These are phyloP conservation scores for Halichoerus grypus DNA, from an alignment of 2,113 vertebrate species.

Conservation along the genomic window DNA sequence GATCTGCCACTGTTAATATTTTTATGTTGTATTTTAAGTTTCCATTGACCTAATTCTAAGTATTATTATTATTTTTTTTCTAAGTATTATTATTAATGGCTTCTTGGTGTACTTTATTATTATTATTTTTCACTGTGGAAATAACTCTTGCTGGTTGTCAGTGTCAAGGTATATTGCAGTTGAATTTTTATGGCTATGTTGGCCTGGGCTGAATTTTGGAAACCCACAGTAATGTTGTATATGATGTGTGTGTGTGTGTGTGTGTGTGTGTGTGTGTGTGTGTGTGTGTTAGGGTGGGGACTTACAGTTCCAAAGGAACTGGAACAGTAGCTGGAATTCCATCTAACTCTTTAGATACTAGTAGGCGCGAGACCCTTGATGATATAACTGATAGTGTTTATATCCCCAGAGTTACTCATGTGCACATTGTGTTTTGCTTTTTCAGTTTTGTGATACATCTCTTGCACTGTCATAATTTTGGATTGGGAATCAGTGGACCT, in stretches of 20 bases:
- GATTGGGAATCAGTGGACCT: neutral
- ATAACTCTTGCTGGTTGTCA: neutral
- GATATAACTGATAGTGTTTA: neutral
- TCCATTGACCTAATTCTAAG: neutral
- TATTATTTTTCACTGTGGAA: neutral
- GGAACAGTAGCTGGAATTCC: neutral
- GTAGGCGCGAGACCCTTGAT: neutral
- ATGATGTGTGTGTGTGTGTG: neutral
- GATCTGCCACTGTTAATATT: neutral
- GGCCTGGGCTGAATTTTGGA: neutral
- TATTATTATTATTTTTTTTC: neutral
- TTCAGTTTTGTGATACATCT: neutral
- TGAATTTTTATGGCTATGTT: neutral
- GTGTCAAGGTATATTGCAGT: neutral
- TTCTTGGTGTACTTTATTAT: neutral
- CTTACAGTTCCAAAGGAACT: neutral
- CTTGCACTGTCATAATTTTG: conserved; percentile 15
- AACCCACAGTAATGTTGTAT: neutral
- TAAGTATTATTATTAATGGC: neutral
- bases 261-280: neutral
- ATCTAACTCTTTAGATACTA: neutral
- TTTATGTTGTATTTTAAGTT: conserved; percentile 9
- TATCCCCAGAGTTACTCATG: neutral
- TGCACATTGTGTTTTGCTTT: neutral
- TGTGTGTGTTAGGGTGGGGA: neutral